Conservation (phyloP, 2,113 vertebrate species). For the Riparia riparia region DNA sequence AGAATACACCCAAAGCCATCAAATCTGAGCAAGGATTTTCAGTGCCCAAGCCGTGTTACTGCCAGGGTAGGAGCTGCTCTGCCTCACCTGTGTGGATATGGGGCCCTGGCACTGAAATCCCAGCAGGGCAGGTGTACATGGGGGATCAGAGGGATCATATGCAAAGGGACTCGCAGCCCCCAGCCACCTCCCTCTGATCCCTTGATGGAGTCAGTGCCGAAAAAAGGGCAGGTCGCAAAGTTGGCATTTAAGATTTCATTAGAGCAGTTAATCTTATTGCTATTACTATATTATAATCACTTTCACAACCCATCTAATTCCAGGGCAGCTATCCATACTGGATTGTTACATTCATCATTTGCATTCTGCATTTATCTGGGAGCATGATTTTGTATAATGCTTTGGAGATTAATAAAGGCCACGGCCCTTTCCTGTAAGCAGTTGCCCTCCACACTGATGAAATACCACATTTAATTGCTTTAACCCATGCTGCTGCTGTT, state of each 20-base stretch:
- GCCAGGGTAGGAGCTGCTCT: background rate
- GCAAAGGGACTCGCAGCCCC: rapidly evolving
- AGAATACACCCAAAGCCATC: background rate
- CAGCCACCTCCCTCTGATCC: background rate
- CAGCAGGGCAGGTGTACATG: rapidly evolving
- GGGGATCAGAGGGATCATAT: rapidly evolving
- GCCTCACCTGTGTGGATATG: background rate
- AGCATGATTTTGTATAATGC: background rate
- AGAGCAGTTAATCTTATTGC: background rate
- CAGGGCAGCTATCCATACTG: background rate
- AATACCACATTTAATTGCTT: background rate
- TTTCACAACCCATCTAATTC: background rate
- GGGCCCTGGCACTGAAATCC: background rate
- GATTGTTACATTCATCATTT: background rate
- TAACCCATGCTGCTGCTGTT: background rate
- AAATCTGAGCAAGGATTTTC: background rate
- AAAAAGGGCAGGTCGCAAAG: background rate
- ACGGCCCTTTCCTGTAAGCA: rapidly evolving
- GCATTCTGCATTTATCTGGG: background rate
- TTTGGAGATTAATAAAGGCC: background rate
- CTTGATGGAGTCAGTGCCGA: background rate
- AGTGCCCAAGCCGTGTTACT: rapidly evolving
- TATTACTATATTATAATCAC: background rate
- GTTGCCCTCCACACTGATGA: background rate
- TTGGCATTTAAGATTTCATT: background rate